These are phyloP conservation scores for Chrysolina oricalcia DNA, from an alignment of 2,888 invertebrate genomes.

Conservation along the genomic window DNA sequence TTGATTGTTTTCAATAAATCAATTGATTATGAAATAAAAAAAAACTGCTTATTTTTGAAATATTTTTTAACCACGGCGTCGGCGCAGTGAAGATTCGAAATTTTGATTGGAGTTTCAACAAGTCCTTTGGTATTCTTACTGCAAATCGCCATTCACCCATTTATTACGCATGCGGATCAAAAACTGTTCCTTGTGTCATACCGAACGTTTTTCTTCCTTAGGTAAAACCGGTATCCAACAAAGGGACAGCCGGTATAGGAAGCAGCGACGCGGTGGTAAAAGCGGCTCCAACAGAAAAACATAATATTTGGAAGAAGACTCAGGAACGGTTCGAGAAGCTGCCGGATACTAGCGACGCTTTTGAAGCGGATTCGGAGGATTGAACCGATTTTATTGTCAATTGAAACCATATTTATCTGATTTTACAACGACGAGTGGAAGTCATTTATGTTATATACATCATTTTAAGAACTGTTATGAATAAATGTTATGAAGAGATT, in stretches of 20 bases:
- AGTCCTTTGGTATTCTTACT: no score
- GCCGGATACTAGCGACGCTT: conserved; percentile 50
- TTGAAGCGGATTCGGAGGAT: conserved; percentile 49
- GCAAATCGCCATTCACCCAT: no score
- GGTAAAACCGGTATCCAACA: conserved; percentile 60
- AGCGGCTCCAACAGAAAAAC: conserved; percentile 49
- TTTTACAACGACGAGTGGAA: background rate
- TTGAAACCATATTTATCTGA: background rate
- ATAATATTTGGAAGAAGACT: conserved; percentile 62
- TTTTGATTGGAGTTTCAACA: no score
- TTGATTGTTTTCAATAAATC: no score
- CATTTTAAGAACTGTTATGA: background rate
- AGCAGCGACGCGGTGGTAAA: conserved; percentile 41
- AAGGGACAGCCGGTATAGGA: conserved; percentile 63
- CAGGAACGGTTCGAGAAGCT: conserved; percentile 64
- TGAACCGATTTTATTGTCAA: background rate
- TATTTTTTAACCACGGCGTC: no score
- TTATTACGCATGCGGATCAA: no score
- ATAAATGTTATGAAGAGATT: background rate
- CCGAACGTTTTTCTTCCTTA: conserved; percentile 46
- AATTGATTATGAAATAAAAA: no score
- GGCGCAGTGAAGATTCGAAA: no score
- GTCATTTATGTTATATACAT: no score
- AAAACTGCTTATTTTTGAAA: no score
- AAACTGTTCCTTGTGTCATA: no score